Evolutionary conservation across 1,140 invertebrate species (phyloP).

Genomic region (Anadara kagoshimensis): DNA sequence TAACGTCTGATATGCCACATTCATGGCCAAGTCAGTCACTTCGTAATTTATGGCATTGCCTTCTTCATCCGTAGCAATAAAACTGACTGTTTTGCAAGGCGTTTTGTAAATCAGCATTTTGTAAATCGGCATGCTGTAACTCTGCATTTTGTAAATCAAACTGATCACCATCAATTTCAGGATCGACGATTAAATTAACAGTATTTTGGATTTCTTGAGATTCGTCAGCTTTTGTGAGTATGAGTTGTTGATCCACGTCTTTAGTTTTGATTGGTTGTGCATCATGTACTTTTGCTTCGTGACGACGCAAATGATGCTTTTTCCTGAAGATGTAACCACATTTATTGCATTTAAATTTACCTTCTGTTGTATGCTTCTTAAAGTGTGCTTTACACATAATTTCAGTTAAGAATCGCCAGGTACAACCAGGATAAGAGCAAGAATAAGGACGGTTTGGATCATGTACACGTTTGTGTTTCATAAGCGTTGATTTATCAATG

Average conservation of each 20-base stretch:
- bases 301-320: constrained; percentile 70
- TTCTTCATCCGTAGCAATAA: constrained; percentile 59
- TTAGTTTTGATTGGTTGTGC: constrained; percentile 19
- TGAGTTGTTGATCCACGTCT: constrained; percentile 16
- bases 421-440: constrained; percentile 65
- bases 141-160: constrained; percentile 15
- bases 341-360: constrained; percentile 59
- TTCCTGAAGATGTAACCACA: constrained; percentile 68
- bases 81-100: constrained; percentile 55
- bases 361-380: constrained; percentile 56
- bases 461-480: constrained; percentile 70
- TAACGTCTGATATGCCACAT: constrained; percentile 53
- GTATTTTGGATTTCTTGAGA: constrained; percentile 35
- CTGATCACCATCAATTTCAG: constrained; percentile 48
- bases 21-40: constrained; percentile 56
- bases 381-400: constrained; percentile 68
- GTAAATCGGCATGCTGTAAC: neutral
- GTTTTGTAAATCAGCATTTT: constrained; percentile 33
- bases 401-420: constrained; percentile 69
- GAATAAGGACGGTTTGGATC: constrained; percentile 63
- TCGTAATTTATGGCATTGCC: constrained; percentile 60
- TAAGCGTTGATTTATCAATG: constrained; percentile 65
- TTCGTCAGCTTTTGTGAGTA: constrained; percentile 14
- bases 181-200: constrained; percentile 51
- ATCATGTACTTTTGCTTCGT: constrained; percentile 62